phyloP scores from a whole-genome alignment of 2,113 vertebrate genomes.

The Pedetes capensis region DNA sequence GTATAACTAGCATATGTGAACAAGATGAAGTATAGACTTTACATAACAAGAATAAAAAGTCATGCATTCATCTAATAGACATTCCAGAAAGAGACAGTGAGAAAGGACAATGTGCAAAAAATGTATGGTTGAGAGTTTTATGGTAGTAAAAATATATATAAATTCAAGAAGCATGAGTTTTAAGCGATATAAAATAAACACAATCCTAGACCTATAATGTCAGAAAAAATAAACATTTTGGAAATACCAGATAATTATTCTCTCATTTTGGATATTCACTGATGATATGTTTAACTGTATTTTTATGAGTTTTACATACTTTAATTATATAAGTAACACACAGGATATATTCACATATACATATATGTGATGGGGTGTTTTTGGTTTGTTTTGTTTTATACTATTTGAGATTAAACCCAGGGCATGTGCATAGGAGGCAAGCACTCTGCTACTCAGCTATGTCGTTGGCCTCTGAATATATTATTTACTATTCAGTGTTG shows the following conservation, averaged over 20 bases:
- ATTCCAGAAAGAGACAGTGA: background rate
- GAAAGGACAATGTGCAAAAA: background rate
- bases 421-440: too few species aligned
- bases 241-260: conserved; percentile 15
- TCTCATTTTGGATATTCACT: background rate
- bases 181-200: background rate
- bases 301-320: background rate
- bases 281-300: background rate
- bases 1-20: background rate
- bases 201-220: background rate
- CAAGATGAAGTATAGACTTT: background rate
- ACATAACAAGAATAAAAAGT: background rate
- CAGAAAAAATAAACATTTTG: conserved; percentile 25
- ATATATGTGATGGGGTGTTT: too few species aligned
- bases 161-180: background rate
- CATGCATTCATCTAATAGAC: background rate
- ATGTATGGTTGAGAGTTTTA: background rate
- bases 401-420: background rate
- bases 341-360: background rate
- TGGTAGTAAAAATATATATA: background rate
- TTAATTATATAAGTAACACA: background rate
- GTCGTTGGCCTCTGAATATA: too few species aligned
- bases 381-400: background rate
- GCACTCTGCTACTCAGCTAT: too few species aligned
- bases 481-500: too few species aligned